Conservation (phyloP, 2,888 invertebrate species). For the Brachypalpus laphriformis region DNA sequence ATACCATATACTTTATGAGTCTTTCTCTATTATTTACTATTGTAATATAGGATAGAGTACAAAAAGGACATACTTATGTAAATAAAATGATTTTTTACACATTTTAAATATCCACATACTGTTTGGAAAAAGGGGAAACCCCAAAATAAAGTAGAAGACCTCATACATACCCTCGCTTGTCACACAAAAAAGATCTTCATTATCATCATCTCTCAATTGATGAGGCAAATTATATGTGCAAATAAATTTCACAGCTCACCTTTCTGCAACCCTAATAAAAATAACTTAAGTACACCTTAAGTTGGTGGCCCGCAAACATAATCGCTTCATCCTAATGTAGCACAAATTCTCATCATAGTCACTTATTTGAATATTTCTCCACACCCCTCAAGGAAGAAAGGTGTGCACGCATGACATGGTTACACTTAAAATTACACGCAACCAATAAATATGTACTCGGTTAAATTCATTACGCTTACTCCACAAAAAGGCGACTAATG, state of each 20-base stretch:
- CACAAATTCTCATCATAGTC: constrained; percentile 8
- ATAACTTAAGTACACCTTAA: constrained; percentile 15
- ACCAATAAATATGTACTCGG: constrained; percentile 42
- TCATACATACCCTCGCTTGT: too few relatives aligned
- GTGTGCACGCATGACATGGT: constrained; percentile 20
- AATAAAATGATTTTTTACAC: too few relatives aligned
- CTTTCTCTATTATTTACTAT: too few relatives aligned
- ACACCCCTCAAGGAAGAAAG: neutral
- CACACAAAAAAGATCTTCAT: neutral
- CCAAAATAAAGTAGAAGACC: too few relatives aligned
- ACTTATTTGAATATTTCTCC: constrained; percentile 25
- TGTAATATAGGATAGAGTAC: too few relatives aligned
- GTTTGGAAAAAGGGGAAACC: too few relatives aligned
- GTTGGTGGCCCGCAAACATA: neutral
- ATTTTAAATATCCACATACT: too few relatives aligned
- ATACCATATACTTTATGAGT: too few relatives aligned
- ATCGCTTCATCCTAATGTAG: neutral
- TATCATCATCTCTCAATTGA: neutral
- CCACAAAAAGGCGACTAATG: constrained; percentile 54
- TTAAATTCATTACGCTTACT: constrained; percentile 53
- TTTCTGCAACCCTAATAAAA: neutral
- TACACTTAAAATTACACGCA: constrained; percentile 55
- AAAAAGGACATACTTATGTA: too few relatives aligned
- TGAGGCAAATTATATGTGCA: neutral
- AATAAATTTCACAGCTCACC: neutral